Base-by-base conservation (phyloP, 2,113 vertebrate species). In the Haplochromis vanheusdeni region DNA sequence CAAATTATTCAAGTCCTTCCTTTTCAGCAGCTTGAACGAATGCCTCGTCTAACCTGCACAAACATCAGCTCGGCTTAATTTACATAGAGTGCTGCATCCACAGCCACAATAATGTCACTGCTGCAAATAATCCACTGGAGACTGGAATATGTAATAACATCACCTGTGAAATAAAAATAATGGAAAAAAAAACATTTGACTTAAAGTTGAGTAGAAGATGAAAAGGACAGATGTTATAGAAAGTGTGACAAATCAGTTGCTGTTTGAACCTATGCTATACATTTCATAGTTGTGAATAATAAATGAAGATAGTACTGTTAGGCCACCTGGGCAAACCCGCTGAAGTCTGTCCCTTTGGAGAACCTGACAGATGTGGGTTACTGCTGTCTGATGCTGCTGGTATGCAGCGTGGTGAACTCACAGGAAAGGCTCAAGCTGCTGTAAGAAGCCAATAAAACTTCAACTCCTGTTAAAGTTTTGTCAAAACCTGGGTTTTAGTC, bases 111-210 rank as follows among this genome's bases (percentile, higher is more conserved):
- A 75, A 75, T 75, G 70, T 75, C 70, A 75, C 42, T 31, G 42
- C 70, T 75, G 23, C 70, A 75, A 47, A 75, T 75, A 49, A 49
- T 49, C 70, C 1, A 75, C 42, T 19, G 70, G 42, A 75, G 42
- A 75, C 42, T 28, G 42, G 9, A 28, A 75, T 28, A 75, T 75
- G 70, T 75, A 49, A 75, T 23, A 42, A 70, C 16, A 47, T 28
- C 21, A 42, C 68, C 37, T 5, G 21, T 73, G 37, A 45, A 23
- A 45, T 26, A 2, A 26, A 73, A 73, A 47, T 42, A 70, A 31
- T 75, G 23, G 14, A 0, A 2, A 35, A 47, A 11, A 12, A 2
- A 0, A 0, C 16, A 17, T 47, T 75, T 47, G 40, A 28, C 40
- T 47, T 75, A 11, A 28, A 75, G 70, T 28, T 17, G 9, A 35